These are phyloP conservation scores for Cisticola juncidis DNA, from an alignment of 2,113 vertebrate species.

Conservation along the genomic window DNA sequence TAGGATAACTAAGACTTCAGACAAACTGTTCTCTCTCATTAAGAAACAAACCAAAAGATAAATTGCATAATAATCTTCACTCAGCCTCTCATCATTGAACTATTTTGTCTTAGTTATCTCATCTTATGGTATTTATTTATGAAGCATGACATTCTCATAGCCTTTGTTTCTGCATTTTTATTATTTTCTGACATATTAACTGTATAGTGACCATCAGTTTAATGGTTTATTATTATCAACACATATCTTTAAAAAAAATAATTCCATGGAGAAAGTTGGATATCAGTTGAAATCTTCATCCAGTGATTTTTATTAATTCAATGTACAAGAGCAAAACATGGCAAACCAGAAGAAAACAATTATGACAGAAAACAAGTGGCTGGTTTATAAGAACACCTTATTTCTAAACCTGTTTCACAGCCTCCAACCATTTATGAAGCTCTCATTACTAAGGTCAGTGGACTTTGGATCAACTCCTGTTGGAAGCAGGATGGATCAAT, in stretches of 20 bases:
- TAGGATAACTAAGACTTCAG: not conserved
- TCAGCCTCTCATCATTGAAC: not conserved
- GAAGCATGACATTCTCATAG: not conserved
- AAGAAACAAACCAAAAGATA: not conserved
- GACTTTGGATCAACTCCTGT: not conserved
- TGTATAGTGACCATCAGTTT: not conserved
- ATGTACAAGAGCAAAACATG: not conserved
- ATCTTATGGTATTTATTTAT: not conserved
- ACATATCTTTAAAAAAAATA: accelerated
- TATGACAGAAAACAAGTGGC: not conserved
- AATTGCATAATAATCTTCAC: not conserved
- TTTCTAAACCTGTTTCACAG: not conserved
- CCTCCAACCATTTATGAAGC: not conserved
- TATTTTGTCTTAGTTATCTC: not conserved
- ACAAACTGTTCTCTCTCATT: not conserved
- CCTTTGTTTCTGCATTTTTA: not conserved
- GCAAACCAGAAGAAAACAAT: not conserved
- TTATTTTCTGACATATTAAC: not conserved
- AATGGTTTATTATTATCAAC: not conserved
- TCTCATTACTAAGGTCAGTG: not conserved
- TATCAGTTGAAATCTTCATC: not conserved
- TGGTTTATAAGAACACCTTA: not conserved
- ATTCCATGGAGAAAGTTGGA: not conserved
- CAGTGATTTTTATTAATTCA: not conserved
- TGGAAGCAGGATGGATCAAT: not conserved